Evolutionary conservation across 2,797 vertebrate genomes (phyloP), one percentile per base, ranked within the genome.

Genomic region (Diplodus puntazzo): DNA sequence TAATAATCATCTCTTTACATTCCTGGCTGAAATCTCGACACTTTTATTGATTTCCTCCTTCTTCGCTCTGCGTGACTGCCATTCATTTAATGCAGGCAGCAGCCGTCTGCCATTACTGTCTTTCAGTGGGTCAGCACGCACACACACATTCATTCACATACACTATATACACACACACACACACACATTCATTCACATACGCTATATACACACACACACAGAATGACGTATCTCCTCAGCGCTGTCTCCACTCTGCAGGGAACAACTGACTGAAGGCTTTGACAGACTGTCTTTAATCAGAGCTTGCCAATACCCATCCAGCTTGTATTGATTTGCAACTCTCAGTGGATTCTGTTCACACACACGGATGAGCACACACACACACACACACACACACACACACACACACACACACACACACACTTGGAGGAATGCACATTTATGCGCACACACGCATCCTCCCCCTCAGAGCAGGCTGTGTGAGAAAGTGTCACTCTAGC

Each of bases 401-500:
- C 20, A 63, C 69, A 25, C 59, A 14, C 52, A 8, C 62, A 6
- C 60, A 34, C 54, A 27, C 73, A 66, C 80, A 66, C 11, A 49
- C 30, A 49, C 63, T 52, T 34, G 63, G 67, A 68, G 71, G 30
- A 66, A 59, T 20, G 18, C 58, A 6, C 53, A 64, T 34, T 34
- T 34, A 34, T 34, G 34, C 53, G 16, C 6, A 59, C 49, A 58
- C 62, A 64, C 43, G 58, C 20, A 63, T 14, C 65, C 75, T 23
- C 75, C 77, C 75, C 81, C 74, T 52, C 59, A 30, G 59, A 75
- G 30, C 73, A 48, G 82, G 83, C 82, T 79, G 87, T 80, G 79
- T 80, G 84, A 67, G 84, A 85, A 89, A 87, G 64, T 92, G 92
- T 92, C 91, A 92, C 85, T 85, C 84, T 76, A 68, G 77, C 63